Evolutionary conservation across 2,888 invertebrate genomes (phyloP), one percentile per base, ranked within the genome.

Genomic region (Thera britannica): DNA sequence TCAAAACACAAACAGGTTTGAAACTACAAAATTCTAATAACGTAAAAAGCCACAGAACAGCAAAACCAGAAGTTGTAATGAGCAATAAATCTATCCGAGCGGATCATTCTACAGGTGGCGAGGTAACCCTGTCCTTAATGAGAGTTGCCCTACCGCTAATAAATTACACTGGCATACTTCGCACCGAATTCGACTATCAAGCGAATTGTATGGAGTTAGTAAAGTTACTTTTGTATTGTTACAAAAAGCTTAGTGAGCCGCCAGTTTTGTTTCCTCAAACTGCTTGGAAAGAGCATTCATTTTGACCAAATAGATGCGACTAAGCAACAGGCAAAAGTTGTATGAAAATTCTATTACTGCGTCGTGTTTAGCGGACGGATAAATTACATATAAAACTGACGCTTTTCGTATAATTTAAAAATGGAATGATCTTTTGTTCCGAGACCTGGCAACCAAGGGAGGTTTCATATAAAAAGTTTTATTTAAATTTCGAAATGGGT

Each of bases 51-150:
- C 69, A 70, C 61, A 70, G 66, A 52, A 67, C 54, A 70, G 68
- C 71, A 70, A 75, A 72, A 76, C 75, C 68, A 73, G 78, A 78
- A 77, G 75, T 79, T 72, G 75, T 78, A 83, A 78, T 79, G 77
- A 78, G 77, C 81, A 59, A 84, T 86, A 84, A 86, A 86, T 86
- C 81, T 80, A 82, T 79, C 78, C 76, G 66, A 78, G 77, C 79
- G 83, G 84, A 85, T 86, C 81, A 84, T 86, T 85, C 91, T 86
- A 91, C 90, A 91, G 91, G 91, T 91, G 91, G 90, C 83, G 80
- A 83, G 84, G 84, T 82, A 82, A 81, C 81, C 81, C 81, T 73
- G 78, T 81, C 85, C 83, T 83, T 88, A 88, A 90, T 89, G 86
- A 87, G 86, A 83, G 81, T 80, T 83, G 81, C 86, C 88, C 87